These are phyloP conservation scores for Leucoraja ocellata DNA, from an alignment of 2,797 vertebrate species.

Conservation along the genomic window DNA sequence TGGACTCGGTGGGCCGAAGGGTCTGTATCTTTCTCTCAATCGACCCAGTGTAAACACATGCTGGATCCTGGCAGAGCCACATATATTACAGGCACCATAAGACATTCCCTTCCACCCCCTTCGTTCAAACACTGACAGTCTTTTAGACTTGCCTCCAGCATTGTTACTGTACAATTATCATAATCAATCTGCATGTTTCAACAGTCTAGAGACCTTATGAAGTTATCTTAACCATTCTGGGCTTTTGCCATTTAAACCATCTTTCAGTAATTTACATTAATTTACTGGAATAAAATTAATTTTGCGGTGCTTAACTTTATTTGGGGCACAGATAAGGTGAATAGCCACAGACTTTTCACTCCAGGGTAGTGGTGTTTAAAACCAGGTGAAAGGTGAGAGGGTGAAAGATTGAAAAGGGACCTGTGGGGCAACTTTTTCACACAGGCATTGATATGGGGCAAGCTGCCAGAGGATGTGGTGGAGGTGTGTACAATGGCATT, in stretches of 20 bases:
- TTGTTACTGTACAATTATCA: background rate
- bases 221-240: background rate
- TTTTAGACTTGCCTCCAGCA: background rate
- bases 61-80: constrained; percentile 5
- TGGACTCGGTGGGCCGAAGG: no score
- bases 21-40: no score
- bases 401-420: no score
- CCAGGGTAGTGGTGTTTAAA: no score
- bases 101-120: background rate
- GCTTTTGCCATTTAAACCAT: no score
- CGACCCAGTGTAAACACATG: background rate
- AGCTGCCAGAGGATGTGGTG: no score
- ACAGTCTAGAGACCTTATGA: background rate
- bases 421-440: no score
- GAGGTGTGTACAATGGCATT: no score
- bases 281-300: constrained; percentile 22
- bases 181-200: background rate
- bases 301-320: background rate
- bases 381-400: no score
- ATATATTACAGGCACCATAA: background rate
- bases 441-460: no score
- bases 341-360: no score
- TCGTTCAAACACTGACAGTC: constrained; percentile 12
- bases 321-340: background rate
- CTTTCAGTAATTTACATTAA: background rate